Evolutionary conservation across 2,888 invertebrate genomes (phyloP).

Genomic region (Thalpophila matura): DNA sequence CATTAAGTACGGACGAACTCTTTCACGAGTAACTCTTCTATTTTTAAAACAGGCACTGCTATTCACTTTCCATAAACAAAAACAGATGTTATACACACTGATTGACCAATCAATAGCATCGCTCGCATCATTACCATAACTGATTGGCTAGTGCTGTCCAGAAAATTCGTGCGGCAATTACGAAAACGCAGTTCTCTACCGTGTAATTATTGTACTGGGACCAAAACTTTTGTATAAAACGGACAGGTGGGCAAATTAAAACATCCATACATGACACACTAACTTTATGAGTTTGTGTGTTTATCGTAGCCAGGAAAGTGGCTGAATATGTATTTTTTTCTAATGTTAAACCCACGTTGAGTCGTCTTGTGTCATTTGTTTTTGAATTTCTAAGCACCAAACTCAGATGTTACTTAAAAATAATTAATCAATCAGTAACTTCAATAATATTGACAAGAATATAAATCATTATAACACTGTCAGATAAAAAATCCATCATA

Average conservation of each 20-base stretch:
- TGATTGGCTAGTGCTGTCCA: conserved; percentile 74
- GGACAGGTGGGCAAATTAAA: conserved; percentile 73
- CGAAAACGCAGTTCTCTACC: conserved; percentile 36
- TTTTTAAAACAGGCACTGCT: conserved; percentile 2
- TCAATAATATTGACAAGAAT: no score
- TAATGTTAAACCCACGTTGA: no score
- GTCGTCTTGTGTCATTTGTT: no score
- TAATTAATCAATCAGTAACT: no score
- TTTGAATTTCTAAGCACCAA: no score
- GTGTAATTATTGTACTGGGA: conserved; percentile 69
- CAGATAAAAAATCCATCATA: no score
- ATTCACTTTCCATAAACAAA: background rate
- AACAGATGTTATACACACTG: conserved; percentile 60
- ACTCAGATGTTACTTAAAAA: no score
- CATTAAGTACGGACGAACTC: background rate
- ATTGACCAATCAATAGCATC: conserved; percentile 74
- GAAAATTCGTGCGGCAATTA: conserved; percentile 63
- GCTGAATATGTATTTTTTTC: no score
- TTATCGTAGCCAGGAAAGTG: no score
- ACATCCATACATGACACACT: conserved; percentile 44
- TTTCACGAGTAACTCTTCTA: background rate
- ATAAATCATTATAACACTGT: no score
- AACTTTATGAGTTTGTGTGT: background rate
- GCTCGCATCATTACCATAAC: conserved; percentile 82
- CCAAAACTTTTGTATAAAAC: conserved; percentile 76